Evolutionary conservation across 2,113 vertebrate genomes (phyloP), one percentile per base, ranked within the genome.

Genomic region (Puma concolor): DNA sequence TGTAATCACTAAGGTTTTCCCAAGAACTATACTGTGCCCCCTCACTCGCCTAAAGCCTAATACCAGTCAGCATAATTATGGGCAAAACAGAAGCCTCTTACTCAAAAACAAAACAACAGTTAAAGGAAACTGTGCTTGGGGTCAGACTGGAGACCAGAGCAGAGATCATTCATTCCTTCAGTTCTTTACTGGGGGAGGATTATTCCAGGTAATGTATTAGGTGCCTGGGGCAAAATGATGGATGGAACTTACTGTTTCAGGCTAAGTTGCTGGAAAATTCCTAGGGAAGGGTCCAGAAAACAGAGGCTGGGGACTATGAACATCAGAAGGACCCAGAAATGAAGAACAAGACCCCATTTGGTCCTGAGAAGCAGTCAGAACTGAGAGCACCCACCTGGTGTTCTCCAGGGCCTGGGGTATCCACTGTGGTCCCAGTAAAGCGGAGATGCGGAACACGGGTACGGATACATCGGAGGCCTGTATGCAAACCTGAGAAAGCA

Each of bases 391-490:
- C 44, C 74, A 7, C 31, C 64, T 44, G 33, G 31, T 5, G 1
- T 74, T 36, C 81, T 54, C 54, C 29, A 36, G 64, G 44, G 10
- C 38, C 41, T 6, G 1, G 48, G 4, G n/a, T 17, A 25, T 13
- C n/a, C 64, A 64, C 23, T 21, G 31, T 11, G 87, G 9, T 44
- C 41, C 29, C 81, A 38, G 64, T 23, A 91, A 44, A 72, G 13
- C 27, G 1, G 0, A 76, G 36, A 11, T 7, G 44, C 38, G 16
- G n/a, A 85, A 29, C 11, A 25, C 19, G 66, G 36, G 11, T 14
- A 25, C 17, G 9, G 36, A 15, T 1, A 2, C 63, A n/a, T 4
- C 52, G 0, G 3, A 41, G 50, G 64, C 38, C 69, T 50, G 16
- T 3, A 13, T 13, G 7, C 44, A 44, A 36, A n/a, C 29, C 64